These are phyloP conservation scores for Acanthurus lineatus DNA, from an alignment of 2,797 vertebrate species.

Conservation along the genomic window DNA sequence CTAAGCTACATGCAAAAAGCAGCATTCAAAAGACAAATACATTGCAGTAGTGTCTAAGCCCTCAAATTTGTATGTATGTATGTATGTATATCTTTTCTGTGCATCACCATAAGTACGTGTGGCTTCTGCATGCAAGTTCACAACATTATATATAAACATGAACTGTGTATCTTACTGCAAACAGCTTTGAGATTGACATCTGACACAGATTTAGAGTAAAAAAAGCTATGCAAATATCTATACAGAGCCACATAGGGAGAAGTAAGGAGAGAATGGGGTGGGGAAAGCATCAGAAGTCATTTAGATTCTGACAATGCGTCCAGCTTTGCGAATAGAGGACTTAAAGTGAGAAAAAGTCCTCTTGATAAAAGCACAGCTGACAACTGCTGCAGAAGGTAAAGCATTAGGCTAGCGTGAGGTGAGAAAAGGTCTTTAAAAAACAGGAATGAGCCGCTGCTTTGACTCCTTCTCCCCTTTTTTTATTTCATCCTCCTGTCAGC, in stretches of 20 bases:
- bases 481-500: slow-evolving; percentile 12
- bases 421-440: slow-evolving; percentile 17
- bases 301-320: slow-evolving; percentile 11
- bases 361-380: slow-evolving; percentile 6
- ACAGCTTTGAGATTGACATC: slow-evolving; percentile 25
- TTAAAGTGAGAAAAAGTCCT: slow-evolving; percentile 7
- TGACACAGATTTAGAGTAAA: neutral
- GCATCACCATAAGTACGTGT: slow-evolving; percentile 10
- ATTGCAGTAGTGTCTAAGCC: neutral
- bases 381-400: slow-evolving; percentile 18
- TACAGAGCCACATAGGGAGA: neutral
- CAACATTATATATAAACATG: slow-evolving; percentile 25
- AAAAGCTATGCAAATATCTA: neutral
- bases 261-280: neutral
- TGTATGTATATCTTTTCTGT: neutral
- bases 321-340: slow-evolving; percentile 7
- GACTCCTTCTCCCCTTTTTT: neutral
- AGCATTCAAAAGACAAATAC: neutral
- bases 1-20: neutral
- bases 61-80: too few species aligned
- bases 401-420: slow-evolving; percentile 1
- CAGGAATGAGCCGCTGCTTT: slow-evolving; percentile 12
- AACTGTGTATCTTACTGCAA: neutral
- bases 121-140: slow-evolving; percentile 1
- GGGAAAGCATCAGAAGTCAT: neutral